Evolutionary conservation across 2,888 invertebrate species (phyloP).

Genomic region (Laothoe populi): DNA sequence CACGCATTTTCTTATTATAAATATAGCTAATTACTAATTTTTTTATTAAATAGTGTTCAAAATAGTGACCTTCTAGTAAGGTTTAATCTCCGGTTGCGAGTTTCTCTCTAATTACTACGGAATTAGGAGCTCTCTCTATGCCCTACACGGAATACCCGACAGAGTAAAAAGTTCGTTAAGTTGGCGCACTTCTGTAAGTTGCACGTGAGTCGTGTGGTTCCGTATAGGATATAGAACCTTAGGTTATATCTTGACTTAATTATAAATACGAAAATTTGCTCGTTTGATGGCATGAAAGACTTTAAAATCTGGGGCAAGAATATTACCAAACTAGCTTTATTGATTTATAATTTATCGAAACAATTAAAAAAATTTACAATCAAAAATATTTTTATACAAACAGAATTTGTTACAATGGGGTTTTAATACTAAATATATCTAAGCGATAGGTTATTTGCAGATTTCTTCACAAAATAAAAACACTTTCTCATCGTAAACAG

Average conservation of each 20-base stretch:
- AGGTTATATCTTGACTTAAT: no score
- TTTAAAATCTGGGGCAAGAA: no score
- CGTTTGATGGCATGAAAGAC: no score
- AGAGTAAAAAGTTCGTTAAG: constrained; percentile 14
- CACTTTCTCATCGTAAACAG: neutral
- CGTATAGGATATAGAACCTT: neutral
- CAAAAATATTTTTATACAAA: no score
- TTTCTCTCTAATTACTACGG: constrained; percentile 72
- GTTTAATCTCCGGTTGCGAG: constrained; percentile 53
- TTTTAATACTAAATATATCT: no score
- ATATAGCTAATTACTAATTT: constrained; percentile 34
- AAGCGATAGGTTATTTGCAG: no score
- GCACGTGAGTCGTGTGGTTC: neutral
- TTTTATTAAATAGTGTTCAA: constrained; percentile 42
- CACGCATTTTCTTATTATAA: neutral
- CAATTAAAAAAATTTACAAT: no score
- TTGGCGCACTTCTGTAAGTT: neutral
- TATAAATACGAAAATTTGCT: no score
- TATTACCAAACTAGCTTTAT: no score
- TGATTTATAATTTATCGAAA: no score
- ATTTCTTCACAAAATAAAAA: neutral
- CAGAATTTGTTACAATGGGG: no score
- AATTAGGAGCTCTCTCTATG: constrained; percentile 68
- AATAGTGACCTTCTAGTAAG: constrained; percentile 43
- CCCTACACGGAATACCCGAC: constrained; percentile 40